Conservation (phyloP, 2,113 vertebrate genomes). For the Chaetorhynchus papuensis region DNA sequence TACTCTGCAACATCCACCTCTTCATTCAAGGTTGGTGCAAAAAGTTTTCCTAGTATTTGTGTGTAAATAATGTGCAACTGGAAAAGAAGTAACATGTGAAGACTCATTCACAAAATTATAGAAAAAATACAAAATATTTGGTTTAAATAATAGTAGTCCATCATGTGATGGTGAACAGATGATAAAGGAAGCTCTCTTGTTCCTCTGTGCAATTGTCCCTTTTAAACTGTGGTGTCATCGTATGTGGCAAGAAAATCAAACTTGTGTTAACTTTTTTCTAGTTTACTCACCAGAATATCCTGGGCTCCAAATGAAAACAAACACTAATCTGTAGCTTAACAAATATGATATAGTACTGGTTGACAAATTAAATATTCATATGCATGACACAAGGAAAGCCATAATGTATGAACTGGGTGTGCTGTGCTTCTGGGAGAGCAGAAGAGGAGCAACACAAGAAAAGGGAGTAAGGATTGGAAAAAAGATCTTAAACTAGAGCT, state of each 20-base stretch:
- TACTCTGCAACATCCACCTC: constrained; percentile 95
- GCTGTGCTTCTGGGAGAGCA: neutral
- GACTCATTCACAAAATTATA: neutral
- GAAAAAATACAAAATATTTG: neutral
- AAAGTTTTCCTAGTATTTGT: neutral
- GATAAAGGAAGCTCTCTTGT: neutral
- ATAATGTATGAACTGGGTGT: neutral
- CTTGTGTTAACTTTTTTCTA: neutral
- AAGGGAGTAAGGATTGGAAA: neutral
- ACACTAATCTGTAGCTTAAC: neutral
- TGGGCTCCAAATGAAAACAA: neutral
- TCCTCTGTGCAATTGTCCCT: neutral
- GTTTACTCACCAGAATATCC: neutral
- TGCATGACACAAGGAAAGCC: no score
- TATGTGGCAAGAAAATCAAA: neutral
- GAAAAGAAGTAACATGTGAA: rapidly evolving
- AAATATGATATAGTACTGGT: neutral
- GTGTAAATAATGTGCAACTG: rapidly evolving
- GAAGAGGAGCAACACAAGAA: neutral
- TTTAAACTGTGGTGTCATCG: neutral
- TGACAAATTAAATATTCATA: neutral
- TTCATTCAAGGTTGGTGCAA: constrained; percentile 89
- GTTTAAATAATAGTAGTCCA: neutral
- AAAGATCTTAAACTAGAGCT: neutral
- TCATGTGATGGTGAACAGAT: neutral